phyloP scores from a whole-genome alignment of 2,113 vertebrate genomes.

The Larimichthys crocea region DNA sequence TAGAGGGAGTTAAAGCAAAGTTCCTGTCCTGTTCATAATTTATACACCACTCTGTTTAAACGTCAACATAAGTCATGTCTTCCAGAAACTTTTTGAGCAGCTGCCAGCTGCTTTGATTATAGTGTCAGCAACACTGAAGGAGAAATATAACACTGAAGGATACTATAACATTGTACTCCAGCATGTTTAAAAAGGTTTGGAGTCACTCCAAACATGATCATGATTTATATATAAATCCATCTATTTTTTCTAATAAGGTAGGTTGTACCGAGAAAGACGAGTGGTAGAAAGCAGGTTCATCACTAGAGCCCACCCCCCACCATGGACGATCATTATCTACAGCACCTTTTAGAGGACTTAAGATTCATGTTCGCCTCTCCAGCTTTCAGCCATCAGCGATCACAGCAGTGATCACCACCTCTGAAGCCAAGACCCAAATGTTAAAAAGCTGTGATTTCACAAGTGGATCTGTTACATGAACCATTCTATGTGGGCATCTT shows the following conservation, averaged over 20 bases:
- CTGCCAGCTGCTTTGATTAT: neutral
- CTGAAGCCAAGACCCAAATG: slow-evolving; percentile 64
- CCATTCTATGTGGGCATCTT: slow-evolving; percentile 62
- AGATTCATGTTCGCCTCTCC: neutral
- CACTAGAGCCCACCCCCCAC: neutral
- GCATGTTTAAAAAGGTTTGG: neutral
- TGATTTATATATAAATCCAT: neutral
- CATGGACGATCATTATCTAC: slow-evolving; percentile 12
- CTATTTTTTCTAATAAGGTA: neutral
- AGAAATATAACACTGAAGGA: neutral
- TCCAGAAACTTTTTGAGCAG: neutral
- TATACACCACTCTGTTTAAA: neutral
- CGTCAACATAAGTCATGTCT: neutral
- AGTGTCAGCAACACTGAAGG: neutral
- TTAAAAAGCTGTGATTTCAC: slow-evolving; percentile 73
- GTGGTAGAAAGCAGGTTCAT: neutral
- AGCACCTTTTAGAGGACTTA: neutral
- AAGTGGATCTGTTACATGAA: slow-evolving; percentile 64
- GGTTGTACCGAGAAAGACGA: neutral
- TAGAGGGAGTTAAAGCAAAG: neutral
- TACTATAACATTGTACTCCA: neutral
- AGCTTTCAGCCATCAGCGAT: slow-evolving; percentile 8
- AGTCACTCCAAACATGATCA: neutral
- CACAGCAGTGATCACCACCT: slow-evolving; percentile 48
- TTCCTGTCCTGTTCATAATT: neutral